These are phyloP conservation scores for Drosophila dives DNA, from an alignment of 2,888 invertebrate genomes.

Conservation along the genomic window DNA sequence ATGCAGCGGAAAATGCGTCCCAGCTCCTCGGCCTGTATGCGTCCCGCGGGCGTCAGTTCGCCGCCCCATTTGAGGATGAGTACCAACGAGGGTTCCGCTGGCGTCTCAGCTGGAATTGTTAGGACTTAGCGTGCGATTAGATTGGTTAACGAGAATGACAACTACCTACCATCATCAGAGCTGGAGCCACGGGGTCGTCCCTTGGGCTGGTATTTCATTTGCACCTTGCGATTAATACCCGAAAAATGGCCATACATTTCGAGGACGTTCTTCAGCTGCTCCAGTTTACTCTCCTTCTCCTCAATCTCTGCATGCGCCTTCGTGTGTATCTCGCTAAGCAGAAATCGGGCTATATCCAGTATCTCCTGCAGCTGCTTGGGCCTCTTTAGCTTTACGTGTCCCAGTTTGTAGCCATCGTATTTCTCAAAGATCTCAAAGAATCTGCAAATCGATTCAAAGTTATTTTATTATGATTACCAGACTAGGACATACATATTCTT, in stretches of 20 bases:
- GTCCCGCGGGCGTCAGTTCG: conserved; percentile 98
- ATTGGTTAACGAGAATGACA: conserved; percentile 17
- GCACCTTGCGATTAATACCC: conserved; percentile 99
- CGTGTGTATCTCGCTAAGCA: conserved; percentile 95
- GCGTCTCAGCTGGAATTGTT: conserved; percentile 88
- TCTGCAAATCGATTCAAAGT: conserved; percentile 85
- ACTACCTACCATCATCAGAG: conserved; percentile 93
- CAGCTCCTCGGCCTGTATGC: conserved; percentile 98
- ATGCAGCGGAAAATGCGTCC: conserved; percentile 99
- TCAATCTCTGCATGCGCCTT: conserved; percentile 96
- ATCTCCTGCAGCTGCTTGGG: conserved; percentile 99
- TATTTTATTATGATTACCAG: not conserved
- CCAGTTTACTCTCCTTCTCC: conserved; percentile 98
- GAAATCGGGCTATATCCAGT: conserved; percentile 96
- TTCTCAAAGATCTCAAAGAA: conserved; percentile 99
- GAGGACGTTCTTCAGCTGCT: conserved; percentile 98
- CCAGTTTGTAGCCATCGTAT: conserved; percentile 97
- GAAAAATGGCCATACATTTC: conserved; percentile 99
- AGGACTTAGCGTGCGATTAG: conserved; percentile 55
- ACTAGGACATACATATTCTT: not conserved
- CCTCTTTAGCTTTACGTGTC: conserved; percentile 98
- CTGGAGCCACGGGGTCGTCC: conserved; percentile 96
- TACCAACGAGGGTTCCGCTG: conserved; percentile 96
- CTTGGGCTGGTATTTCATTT: conserved; percentile 99
- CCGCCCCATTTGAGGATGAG: conserved; percentile 99